Percentiles rank a stretch among this genome's conserved stretches.
Conservation (phyloP, 2,797 vertebrate genomes). For the Scomberomorus guttatus region DNA sequence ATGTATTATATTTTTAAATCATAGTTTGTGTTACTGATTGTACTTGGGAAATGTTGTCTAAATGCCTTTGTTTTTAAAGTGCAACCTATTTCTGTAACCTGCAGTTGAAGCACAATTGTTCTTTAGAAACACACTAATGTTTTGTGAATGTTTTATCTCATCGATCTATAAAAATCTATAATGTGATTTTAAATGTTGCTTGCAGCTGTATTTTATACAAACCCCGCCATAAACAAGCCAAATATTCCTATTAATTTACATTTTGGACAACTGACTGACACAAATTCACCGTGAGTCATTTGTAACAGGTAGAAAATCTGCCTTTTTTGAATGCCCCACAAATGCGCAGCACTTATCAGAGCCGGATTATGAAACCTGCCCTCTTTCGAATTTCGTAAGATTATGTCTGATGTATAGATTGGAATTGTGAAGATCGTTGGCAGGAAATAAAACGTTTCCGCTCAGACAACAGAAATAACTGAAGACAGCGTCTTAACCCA, state of each 20-base stretch:
- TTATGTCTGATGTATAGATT: background rate
- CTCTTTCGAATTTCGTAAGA: background rate
- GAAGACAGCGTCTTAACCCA: background rate
- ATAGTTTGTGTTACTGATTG: background rate
- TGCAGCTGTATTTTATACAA: too few species aligned
- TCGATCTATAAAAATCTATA: background rate
- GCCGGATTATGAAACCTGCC: background rate
- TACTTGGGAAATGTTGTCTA: background rate
- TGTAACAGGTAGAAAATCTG: background rate
- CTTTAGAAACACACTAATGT: background rate
- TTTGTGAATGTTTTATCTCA: background rate
- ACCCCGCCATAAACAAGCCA: too few species aligned
- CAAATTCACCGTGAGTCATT: background rate
- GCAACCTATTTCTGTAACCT: background rate
- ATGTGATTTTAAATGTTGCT: too few species aligned
- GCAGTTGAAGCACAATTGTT: background rate
- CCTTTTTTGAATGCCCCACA: background rate
- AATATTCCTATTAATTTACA: background rate
- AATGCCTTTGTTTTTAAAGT: constrained; percentile 1
- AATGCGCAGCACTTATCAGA: too few species aligned
- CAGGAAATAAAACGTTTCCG: background rate
- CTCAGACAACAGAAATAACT: too few species aligned
- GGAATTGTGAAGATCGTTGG: background rate
- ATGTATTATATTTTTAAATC: background rate
- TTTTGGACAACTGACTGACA: background rate